These are phyloP conservation scores for Turdus rufiventris DNA, from an alignment of 2,113 vertebrate genomes.

Conservation along the genomic window DNA sequence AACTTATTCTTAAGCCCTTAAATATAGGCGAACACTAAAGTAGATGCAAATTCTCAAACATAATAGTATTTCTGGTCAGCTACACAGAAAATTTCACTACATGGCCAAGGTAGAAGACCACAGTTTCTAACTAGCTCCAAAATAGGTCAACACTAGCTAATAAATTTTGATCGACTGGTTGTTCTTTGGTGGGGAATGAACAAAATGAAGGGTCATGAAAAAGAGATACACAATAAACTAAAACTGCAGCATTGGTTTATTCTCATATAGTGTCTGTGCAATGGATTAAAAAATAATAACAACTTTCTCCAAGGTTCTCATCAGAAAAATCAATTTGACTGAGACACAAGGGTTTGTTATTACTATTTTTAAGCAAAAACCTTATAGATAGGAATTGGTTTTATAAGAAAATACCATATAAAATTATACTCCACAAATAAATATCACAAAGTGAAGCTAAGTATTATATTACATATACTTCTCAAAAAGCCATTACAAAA, in stretches of 20 bases:
- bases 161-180: slow-evolving; percentile 28
- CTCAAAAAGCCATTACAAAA: not conserved
- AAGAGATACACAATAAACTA: not conserved
- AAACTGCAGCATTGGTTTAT: not conserved
- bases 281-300: not conserved
- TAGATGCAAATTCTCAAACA: slow-evolving; percentile 11
- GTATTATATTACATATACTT: not conserved
- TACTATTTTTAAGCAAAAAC: not conserved
- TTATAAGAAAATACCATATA: not conserved
- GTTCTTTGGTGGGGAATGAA: not conserved
- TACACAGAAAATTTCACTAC: not conserved
- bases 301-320: not conserved
- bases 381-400: not conserved
- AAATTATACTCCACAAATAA: not conserved
- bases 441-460: not conserved
- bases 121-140: slow-evolving; percentile 8
- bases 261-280: not conserved
- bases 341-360: not conserved
- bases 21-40: slow-evolving; percentile 17
- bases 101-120: not conserved
- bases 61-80: slow-evolving; percentile 21
- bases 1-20: slow-evolving; percentile 3
- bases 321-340: slow-evolving; percentile 40
- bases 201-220: not conserved
- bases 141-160: not conserved